phyloP scores from a whole-genome alignment of 2,797 vertebrate genomes.

The Bovichtus diacanthus region DNA sequence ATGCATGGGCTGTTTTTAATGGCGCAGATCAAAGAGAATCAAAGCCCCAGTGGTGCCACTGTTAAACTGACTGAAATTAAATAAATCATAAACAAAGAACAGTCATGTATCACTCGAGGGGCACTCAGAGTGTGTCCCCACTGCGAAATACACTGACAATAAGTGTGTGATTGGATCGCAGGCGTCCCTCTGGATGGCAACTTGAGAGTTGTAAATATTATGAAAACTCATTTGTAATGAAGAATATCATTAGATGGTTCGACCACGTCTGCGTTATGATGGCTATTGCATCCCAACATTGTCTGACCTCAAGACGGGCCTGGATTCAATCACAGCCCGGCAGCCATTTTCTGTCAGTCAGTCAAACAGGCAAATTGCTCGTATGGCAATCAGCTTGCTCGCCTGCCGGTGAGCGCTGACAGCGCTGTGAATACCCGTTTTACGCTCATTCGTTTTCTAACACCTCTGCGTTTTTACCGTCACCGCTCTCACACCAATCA shows the following conservation, averaged over 20 bases:
- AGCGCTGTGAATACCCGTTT: slow-evolving; percentile 67
- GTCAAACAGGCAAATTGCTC: slow-evolving; percentile 69
- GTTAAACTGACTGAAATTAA: slow-evolving; percentile 72
- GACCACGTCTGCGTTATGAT: slow-evolving; percentile 40
- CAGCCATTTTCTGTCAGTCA: slow-evolving; percentile 68
- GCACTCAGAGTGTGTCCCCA: slow-evolving; percentile 34
- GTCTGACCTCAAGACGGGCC: slow-evolving; percentile 38
- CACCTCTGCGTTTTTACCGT: slow-evolving; percentile 41
- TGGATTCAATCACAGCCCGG: slow-evolving; percentile 63
- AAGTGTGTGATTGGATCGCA: slow-evolving; percentile 29
- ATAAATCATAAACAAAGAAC: slow-evolving; percentile 72
- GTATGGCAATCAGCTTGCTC: slow-evolving; percentile 56
- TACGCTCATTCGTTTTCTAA: slow-evolving; percentile 62
- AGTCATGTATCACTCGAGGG: slow-evolving; percentile 31
- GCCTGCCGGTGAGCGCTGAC: slow-evolving; percentile 42
- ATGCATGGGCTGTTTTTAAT: slow-evolving; percentile 75
- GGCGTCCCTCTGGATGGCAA: slow-evolving; percentile 13
- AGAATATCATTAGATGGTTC: slow-evolving; percentile 49
- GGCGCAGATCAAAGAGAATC: slow-evolving; percentile 72
- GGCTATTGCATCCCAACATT: slow-evolving; percentile 50
- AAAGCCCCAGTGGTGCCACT: slow-evolving; percentile 58
- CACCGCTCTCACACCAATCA: slow-evolving; percentile 33
- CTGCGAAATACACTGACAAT: slow-evolving; percentile 36
- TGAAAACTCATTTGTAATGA: slow-evolving; percentile 47
- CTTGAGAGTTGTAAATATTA: slow-evolving; percentile 51